Evolutionary conservation across 2,888 invertebrate species (phyloP).

Genomic region (Hydroisotoma schaefferi): DNA sequence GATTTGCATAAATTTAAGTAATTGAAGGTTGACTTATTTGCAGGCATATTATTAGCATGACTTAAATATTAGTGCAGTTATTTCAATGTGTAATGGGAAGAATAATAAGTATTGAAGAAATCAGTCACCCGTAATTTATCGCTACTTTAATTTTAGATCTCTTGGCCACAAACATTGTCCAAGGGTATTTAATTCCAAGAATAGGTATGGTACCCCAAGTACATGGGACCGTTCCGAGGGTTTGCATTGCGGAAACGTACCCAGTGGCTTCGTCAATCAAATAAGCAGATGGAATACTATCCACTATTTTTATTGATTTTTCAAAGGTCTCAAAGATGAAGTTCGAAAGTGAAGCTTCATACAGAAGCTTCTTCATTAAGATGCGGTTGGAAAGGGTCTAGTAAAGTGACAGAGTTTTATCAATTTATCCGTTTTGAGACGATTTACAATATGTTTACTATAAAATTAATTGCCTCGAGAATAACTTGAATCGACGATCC

Average conservation of each 20-base stretch:
- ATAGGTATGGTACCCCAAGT: slow-evolving; percentile 16
- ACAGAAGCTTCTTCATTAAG: not conserved
- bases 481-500: slow-evolving; percentile 21
- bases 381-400: no score
- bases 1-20: no score
- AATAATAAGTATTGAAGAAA: no score
- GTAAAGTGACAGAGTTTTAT: not conserved
- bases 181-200: slow-evolving; percentile 20
- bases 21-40: not conserved
- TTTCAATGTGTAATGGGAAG: no score
- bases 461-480: slow-evolving; percentile 13
- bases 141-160: slow-evolving; percentile 10
- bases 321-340: slow-evolving; percentile 19
- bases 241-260: not conserved
- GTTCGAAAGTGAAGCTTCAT: not conserved
- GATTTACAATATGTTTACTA: not conserved
- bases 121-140: slow-evolving; percentile 22
- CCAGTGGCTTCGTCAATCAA: slow-evolving; percentile 33
- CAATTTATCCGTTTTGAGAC: no score
- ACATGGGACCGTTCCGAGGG: slow-evolving; percentile 22
- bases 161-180: slow-evolving; percentile 26
- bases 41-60: not conserved
- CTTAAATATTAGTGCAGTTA: not conserved
- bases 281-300: slow-evolving; percentile 10
- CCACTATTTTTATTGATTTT: slow-evolving; percentile 9